Evolutionary conservation across 2,797 vertebrate genomes (phyloP), one percentile per base, ranked within the genome.

Genomic region (Gallinago nigripennis): DNA sequence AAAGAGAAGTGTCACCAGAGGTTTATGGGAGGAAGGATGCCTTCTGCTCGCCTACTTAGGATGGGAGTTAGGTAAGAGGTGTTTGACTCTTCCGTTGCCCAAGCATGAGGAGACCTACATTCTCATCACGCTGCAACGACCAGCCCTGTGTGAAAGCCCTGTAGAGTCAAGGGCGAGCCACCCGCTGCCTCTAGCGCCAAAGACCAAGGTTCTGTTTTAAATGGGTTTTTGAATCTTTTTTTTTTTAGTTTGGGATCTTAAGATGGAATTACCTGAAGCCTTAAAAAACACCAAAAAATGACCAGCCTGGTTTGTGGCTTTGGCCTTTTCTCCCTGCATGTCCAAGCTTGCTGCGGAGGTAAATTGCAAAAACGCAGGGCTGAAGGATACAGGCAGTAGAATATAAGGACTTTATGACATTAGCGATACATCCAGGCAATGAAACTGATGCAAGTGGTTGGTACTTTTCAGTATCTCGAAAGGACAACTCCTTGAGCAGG

Each of bases 1-100:
- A 0, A n/a, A 82, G 41, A 1, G 7, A 82, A 82, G 82, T 68
- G 83, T 86, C 95, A 93, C 56, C 45, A 33, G 18, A 64, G 92
- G 41, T 76, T 89, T 84, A 91, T 30, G 48, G 83, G 60, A 90
- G 88, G 75, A 84, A 82, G 64, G 61, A 80, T 50, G 85, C 64
- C 86, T 83, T 21, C 57, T 51, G 60, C 88, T 92, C 19, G 0
- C 90, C 82, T 68, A 28, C 88, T 80, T 35, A 25, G 41, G 37
- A 61, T 86, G 37, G 56, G 41, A 86, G 83, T 68, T 80, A 64
- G 81, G 92, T 75, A 92, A 93, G 86, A 95, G 78, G 60, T 77
- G 53, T 41, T 64, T n/a, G 78, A 64, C 65, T 87, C 60, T 37
- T 27, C 60, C 28, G 24, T 82, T 93, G 83, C 92, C 71, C 64